Base-by-base conservation (phyloP, 2,888 invertebrate species). In the Orthosia gracilis region DNA sequence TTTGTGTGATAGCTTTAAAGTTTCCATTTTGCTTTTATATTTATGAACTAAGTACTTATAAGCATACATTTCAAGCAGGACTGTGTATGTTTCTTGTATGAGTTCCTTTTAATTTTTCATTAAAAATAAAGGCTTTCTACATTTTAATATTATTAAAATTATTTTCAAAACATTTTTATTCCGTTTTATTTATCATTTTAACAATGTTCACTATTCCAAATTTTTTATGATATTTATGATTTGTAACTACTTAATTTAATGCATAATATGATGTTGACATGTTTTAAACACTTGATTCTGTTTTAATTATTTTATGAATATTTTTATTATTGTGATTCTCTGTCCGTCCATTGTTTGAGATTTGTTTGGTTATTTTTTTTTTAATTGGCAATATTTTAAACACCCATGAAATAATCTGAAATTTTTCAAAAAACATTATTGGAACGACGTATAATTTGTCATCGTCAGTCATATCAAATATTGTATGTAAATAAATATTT, bases 341-440 rank as follows among this genome's bases (percentile, higher is more conserved):
- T 76, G 78, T 88, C 89, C 88, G 88, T 88, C 88, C 89, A 89
- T 83, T 83, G 73, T 69, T 86, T 87, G 78, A 83, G 73, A 76
- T 83, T 82, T 58, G 40, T 74, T 76, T 64, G 62, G 40, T 79
- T 81, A 61, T 75, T 70, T 15, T 69, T 77, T 77, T 64, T 68
- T 74, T 75, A 63, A 55, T 73, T 80, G 76, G 76, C 72, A 72
- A 72, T 62, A 49, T 72, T 78, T 73, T 64, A 57, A 54, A 57
- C 59, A 74, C 21, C 23, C 26, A 26, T 57, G n/a, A 55, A 58
- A 18, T 50, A 18, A 47, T 61, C 11, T 11, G n/a, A 69, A 50
- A 54, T 26, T 73, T 49, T 31, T 13, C 57, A 49, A 64, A 31
- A 71, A 63, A 49, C 23, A 26, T 40, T 12, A 63, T 54, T 18